A percentile compares a stretch with the other conserved stretches of the same genome.
Conservation (phyloP, 2,113 vertebrate genomes). For the Tringa solitaria region DNA sequence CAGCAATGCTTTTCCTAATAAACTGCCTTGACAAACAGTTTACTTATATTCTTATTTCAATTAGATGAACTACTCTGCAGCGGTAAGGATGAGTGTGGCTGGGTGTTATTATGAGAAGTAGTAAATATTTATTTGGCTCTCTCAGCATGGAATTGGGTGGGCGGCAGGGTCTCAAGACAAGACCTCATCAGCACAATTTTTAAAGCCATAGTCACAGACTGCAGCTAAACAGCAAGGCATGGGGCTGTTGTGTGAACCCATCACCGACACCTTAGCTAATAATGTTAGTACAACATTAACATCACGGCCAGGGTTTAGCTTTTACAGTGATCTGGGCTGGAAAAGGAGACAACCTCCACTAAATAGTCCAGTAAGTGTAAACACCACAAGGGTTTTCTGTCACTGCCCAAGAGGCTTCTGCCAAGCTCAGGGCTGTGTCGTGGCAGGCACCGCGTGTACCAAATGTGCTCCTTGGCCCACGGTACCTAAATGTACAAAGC, state of each 20-base stretch:
- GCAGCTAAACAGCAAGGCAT: background rate
- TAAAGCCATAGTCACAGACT: background rate
- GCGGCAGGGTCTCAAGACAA: background rate
- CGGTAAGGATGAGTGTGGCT: background rate
- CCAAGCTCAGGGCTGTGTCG: background rate
- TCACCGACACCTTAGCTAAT: background rate
- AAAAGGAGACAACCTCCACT: background rate
- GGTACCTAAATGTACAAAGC: background rate
- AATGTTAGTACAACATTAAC: background rate
- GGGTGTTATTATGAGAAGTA: constrained; percentile 4
- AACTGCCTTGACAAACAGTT: constrained; percentile 62
- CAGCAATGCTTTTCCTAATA: constrained; percentile 62
- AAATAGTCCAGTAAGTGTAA: background rate
- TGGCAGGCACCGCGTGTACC: background rate
- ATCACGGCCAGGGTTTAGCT: background rate
- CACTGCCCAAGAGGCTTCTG: background rate
- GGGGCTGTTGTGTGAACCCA: background rate
- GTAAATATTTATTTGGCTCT: constrained; percentile 46
- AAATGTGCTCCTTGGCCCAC: background rate
- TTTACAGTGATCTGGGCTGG: background rate
- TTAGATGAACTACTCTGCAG: constrained; percentile 23
- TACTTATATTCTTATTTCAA: constrained; percentile 63
- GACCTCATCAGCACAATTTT: background rate
- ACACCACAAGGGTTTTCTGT: background rate
- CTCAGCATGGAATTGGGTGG: background rate